Evolutionary conservation across 2,888 invertebrate genomes (phyloP).

Genomic region (Diarsia brunnea): DNA sequence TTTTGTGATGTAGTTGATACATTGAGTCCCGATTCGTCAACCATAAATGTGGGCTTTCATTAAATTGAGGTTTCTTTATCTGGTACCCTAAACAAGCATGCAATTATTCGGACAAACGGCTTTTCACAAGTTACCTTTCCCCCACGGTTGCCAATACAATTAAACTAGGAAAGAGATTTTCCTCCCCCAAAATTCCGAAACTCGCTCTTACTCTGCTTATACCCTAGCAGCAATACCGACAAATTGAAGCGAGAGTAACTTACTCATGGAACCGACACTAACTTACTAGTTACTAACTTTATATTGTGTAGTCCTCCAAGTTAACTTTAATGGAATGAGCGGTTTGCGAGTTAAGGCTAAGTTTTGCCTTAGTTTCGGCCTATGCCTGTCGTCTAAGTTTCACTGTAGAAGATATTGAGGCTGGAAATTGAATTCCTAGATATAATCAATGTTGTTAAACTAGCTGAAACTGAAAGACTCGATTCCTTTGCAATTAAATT

Average conservation of each 20-base stretch:
- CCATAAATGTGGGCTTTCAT: background rate
- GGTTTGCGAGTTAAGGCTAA: constrained; percentile 26
- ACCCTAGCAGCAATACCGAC: background rate
- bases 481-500: too few relatives aligned
- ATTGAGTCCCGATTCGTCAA: too few relatives aligned
- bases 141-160: background rate
- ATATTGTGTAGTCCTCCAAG: constrained; percentile 31
- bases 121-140: background rate
- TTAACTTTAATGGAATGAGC: constrained; percentile 42
- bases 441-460: background rate
- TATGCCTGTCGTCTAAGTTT: constrained; percentile 40
- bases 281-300: constrained; percentile 26
- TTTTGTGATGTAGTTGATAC: too few relatives aligned
- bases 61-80: background rate
- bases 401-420: background rate
- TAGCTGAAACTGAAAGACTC: rapidly evolving
- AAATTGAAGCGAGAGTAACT: constrained; percentile 31
- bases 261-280: constrained; percentile 7
- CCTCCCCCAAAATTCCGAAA: background rate
- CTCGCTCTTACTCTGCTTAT: background rate
- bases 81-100: background rate
- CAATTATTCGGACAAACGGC: background rate
- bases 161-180: background rate
- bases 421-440: constrained; percentile 15
- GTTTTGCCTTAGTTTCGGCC: constrained; percentile 19